Percentiles rank a stretch among this genome's conserved stretches.
Evolutionary conservation across 2,888 invertebrate species (phyloP).

Genomic region (Teleiodes luculella): DNA sequence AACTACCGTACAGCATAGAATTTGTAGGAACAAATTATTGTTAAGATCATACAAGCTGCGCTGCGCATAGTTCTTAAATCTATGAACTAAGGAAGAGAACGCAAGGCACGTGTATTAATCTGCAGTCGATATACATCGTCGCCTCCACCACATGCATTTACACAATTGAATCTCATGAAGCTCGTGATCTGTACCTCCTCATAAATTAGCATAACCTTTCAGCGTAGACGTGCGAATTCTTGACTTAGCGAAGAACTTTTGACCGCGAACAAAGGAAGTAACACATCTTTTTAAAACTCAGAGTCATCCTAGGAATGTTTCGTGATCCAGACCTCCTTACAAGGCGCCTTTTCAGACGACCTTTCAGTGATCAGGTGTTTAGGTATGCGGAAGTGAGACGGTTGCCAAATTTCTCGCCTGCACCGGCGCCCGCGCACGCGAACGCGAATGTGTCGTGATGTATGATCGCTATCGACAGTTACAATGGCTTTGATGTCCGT

Average conservation of each 20-base stretch:
- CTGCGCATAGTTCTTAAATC: too few species aligned
- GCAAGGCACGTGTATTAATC: too few species aligned
- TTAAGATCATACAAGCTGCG: too few species aligned
- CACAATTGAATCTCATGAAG: too few species aligned
- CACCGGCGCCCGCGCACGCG: conserved; percentile 4
- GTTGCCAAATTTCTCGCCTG: conserved; percentile 18
- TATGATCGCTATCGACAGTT: conserved; percentile 13
- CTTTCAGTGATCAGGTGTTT: not conserved
- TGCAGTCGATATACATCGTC: too few species aligned
- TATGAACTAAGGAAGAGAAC: too few species aligned
- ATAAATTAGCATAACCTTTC: not conserved
- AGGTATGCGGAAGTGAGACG: conserved; percentile 13
- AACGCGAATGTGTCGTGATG: conserved; percentile 13
- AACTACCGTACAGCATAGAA: too few species aligned
- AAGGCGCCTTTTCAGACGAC: not conserved
- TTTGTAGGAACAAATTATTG: too few species aligned
- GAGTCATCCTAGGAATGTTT: not conserved
- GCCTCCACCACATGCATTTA: too few species aligned
- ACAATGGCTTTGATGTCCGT: conserved; percentile 13
- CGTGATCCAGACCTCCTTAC: not conserved
- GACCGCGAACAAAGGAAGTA: not conserved
- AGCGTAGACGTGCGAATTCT: too few species aligned
- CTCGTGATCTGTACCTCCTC: not conserved
- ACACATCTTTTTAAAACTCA: not conserved
- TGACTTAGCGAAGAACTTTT: not conserved